phyloP scores from a whole-genome alignment of 2,797 vertebrate species.

The Macroramphosus scolopax region DNA sequence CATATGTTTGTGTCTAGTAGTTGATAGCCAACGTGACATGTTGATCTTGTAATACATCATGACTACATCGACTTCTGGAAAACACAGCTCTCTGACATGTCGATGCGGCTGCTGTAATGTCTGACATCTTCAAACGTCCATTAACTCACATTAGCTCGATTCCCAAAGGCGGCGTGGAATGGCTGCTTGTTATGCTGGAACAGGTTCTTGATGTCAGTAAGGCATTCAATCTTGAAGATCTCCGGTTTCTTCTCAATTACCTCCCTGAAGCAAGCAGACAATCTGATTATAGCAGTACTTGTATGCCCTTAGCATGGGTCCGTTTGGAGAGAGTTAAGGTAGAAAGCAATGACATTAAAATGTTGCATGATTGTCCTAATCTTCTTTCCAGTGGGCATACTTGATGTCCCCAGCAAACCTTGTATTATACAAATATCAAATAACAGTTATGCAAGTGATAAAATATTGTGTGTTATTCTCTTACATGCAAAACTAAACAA shows the following conservation, averaged over 20 bases:
- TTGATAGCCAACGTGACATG: slow-evolving; percentile 31
- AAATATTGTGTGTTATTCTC: too few relatives aligned
- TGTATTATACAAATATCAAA: not conserved
- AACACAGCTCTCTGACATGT: slow-evolving; percentile 20
- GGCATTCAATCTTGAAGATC: slow-evolving; percentile 98
- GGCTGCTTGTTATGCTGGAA: slow-evolving; percentile 91
- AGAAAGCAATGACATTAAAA: too few relatives aligned
- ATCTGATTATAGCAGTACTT: slow-evolving; percentile 27
- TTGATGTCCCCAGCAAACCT: too few relatives aligned
- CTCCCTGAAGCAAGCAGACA: slow-evolving; percentile 80
- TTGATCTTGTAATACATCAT: slow-evolving; percentile 24
- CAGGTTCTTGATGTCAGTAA: slow-evolving; percentile 97
- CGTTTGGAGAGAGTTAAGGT: not conserved
- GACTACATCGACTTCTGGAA: slow-evolving; percentile 28
- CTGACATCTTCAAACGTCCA: slow-evolving; percentile 56
- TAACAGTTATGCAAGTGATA: too few relatives aligned
- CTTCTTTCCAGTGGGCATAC: not conserved
- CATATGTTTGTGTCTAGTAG: slow-evolving; percentile 47
- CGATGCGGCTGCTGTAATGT: slow-evolving; percentile 24
- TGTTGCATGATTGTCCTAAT: not conserved
- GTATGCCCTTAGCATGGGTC: slow-evolving; percentile 7
- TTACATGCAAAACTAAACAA: not conserved
- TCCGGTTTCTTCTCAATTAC: slow-evolving; percentile 99
- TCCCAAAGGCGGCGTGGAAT: slow-evolving; percentile 98
- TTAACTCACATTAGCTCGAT: slow-evolving; percentile 92